phyloP scores from a whole-genome alignment of 2,797 vertebrate species.

The Gadopsis marmoratus region DNA sequence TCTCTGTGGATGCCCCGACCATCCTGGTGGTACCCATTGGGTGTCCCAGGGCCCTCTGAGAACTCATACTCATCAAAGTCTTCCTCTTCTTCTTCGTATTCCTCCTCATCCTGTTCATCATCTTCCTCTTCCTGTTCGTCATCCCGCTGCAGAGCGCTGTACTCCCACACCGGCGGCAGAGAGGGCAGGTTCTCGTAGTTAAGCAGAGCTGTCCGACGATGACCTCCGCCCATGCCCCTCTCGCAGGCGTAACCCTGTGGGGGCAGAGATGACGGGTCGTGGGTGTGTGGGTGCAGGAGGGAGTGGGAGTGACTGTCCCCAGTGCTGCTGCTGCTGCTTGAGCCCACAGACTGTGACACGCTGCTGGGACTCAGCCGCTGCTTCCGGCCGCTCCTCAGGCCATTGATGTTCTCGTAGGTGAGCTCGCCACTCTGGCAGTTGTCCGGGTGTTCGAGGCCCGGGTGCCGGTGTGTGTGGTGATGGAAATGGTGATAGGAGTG shows the following conservation, averaged over 20 bases:
- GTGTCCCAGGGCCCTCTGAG: constrained; percentile 87
- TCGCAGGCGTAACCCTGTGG: constrained; percentile 84
- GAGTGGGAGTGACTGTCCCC: constrained; percentile 88
- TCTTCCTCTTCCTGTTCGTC: constrained; percentile 84
- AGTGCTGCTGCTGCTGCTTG: constrained; percentile 89
- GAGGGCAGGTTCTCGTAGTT: constrained; percentile 98
- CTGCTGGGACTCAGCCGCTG: constrained; percentile 86
- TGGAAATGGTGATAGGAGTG: constrained; percentile 87
- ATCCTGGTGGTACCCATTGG: constrained; percentile 91
- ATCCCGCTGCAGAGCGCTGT: constrained; percentile 87
- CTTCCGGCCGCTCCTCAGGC: constrained; percentile 83
- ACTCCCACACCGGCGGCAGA: constrained; percentile 95
- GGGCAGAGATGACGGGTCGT: constrained; percentile 77
- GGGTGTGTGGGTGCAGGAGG: constrained; percentile 79
- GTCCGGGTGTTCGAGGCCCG: constrained; percentile 87
- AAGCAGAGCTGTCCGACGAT: constrained; percentile 90
- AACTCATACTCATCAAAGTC: constrained; percentile 89
- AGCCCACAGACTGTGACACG: constrained; percentile 87
- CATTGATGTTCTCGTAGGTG: constrained; percentile 94
- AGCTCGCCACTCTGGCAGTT: constrained; percentile 82
- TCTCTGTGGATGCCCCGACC: constrained; percentile 90
- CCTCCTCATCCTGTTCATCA: constrained; percentile 85
- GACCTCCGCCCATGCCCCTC: constrained; percentile 81
- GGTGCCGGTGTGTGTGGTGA: constrained; percentile 86
- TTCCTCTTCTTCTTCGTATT: constrained; percentile 85